Conservation (phyloP, 2,888 invertebrate species). For the Diloba caeruleocephala region DNA sequence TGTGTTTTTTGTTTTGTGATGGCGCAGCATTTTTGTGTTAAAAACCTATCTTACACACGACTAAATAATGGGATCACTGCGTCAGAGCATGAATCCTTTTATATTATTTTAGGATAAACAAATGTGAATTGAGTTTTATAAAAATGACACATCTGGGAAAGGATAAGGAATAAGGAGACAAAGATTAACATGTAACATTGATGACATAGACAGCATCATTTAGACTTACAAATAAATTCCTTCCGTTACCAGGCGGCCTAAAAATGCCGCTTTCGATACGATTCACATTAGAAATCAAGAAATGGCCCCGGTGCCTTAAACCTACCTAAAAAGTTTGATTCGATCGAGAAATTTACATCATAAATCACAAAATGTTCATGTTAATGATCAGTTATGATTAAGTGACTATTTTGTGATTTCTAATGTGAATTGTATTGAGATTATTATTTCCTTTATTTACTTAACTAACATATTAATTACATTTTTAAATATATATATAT, state of each 20-base stretch:
- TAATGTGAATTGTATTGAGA: too few relatives aligned
- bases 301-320: too few relatives aligned
- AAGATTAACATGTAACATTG: background rate
- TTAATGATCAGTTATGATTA: too few relatives aligned
- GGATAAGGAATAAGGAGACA: background rate
- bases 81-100: slow-evolving; percentile 27
- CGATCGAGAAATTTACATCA: too few relatives aligned
- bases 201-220: background rate
- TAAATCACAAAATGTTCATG: too few relatives aligned
- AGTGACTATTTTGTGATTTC: too few relatives aligned
- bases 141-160: background rate
- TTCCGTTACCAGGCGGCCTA: background rate
- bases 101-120: slow-evolving; percentile 19
- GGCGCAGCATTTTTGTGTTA: slow-evolving; percentile 24
- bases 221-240: background rate
- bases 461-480: too few relatives aligned
- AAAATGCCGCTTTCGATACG: too few relatives aligned
- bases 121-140: slow-evolving; percentile 23
- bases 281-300: too few relatives aligned
- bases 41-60: slow-evolving; percentile 30
- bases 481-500: too few relatives aligned
- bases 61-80: slow-evolving; percentile 10
- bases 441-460: too few relatives aligned
- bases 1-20: slow-evolving; percentile 28
- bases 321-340: too few relatives aligned